phyloP scores from a whole-genome alignment of 2,113 vertebrate species.

The Orycteropus afer region DNA sequence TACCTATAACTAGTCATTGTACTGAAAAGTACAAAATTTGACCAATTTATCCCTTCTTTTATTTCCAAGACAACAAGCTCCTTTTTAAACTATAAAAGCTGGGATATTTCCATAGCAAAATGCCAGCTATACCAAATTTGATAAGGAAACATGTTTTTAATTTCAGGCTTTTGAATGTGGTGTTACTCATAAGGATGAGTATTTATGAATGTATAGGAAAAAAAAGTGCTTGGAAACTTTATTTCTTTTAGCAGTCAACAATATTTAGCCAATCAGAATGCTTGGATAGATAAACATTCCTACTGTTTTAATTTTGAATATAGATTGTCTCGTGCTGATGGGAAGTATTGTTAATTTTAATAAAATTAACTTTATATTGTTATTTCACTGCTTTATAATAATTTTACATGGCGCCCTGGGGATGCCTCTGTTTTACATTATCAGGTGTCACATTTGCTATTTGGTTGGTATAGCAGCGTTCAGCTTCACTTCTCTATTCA shows the following conservation, averaged over 20 bases:
- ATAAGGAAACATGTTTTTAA: constrained; percentile 61
- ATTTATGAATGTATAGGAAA: constrained; percentile 2
- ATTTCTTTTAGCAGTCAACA: constrained; percentile 59
- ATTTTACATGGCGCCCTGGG: constrained; percentile 83
- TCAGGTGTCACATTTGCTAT: constrained; percentile 79
- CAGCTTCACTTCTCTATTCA: constrained; percentile 78
- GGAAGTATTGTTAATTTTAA: constrained; percentile 84
- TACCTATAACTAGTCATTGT: not conserved
- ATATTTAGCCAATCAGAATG: constrained; percentile 54
- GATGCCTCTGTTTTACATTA: constrained; percentile 77
- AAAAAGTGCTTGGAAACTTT: constrained; percentile 47
- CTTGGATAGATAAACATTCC: constrained; percentile 47
- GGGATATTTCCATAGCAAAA: constrained; percentile 2
- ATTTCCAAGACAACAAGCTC: constrained; percentile 30
- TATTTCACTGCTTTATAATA: constrained; percentile 84
- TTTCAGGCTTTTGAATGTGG: constrained; percentile 59
- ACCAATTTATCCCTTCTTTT: not conserved
- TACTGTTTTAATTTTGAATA: constrained; percentile 74
- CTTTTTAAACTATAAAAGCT: constrained; percentile 11
- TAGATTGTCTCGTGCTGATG: constrained; percentile 80
- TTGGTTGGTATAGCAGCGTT: constrained; percentile 71
- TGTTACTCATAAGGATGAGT: not conserved
- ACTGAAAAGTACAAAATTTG: constrained; percentile 17
- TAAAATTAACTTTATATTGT: constrained; percentile 85
- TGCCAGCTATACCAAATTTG: constrained; percentile 27